Evolutionary conservation across 2,797 vertebrate genomes (phyloP).

Genomic region (Alcedo quadribrachys): DNA sequence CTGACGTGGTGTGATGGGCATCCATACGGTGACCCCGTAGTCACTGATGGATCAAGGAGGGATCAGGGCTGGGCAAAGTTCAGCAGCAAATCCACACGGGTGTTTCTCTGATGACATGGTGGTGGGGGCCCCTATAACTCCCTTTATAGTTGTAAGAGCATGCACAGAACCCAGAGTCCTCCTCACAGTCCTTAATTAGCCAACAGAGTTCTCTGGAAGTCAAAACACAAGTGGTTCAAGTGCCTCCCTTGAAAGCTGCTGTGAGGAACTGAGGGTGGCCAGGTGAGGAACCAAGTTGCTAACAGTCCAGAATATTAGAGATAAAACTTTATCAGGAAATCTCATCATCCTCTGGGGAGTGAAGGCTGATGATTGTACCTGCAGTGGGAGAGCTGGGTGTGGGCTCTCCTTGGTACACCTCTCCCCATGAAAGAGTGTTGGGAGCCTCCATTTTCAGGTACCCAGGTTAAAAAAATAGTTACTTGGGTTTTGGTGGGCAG

Average conservation of each 20-base stretch:
- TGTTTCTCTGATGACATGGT: neutral
- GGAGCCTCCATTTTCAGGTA: neutral
- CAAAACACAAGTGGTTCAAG: neutral
- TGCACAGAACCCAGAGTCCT: neutral
- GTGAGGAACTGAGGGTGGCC: neutral
- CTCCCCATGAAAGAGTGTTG: neutral
- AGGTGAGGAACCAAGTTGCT: too few species aligned
- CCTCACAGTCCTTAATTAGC: neutral
- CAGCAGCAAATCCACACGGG: neutral
- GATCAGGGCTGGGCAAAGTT: neutral
- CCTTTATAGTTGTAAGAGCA: neutral
- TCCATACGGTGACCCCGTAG: fast-evolving
- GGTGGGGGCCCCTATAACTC: neutral
- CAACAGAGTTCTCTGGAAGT: neutral
- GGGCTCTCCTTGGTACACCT: too few species aligned
- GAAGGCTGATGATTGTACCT: neutral
- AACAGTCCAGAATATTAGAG: neutral
- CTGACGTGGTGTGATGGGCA: neutral
- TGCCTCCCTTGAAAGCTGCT: neutral
- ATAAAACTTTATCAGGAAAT: neutral
- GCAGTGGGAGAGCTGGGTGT: neutral
- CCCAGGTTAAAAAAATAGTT: neutral
- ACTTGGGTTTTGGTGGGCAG: neutral
- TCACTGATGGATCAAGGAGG: neutral
- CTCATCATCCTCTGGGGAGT: neutral